Evolutionary conservation across 2,888 invertebrate species (phyloP).

Genomic region (Phyto melanocephala): DNA sequence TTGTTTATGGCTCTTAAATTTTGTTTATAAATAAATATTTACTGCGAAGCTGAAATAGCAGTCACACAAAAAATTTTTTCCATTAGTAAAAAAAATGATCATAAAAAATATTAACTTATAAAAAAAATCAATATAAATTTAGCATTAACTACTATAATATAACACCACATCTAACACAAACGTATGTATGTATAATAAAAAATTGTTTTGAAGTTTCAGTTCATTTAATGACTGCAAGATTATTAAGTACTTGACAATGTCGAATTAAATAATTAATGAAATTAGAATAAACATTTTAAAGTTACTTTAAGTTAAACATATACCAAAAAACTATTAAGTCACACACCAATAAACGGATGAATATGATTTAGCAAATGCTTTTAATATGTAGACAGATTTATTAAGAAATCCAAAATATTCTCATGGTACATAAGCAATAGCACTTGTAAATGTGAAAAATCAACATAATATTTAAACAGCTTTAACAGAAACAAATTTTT

Average conservation of each 20-base stretch:
- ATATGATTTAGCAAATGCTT: not conserved
- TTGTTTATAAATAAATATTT: not conserved
- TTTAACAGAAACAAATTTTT: too few species aligned
- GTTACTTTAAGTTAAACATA: not conserved
- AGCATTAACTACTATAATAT: not conserved
- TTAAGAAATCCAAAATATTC: slow-evolving; percentile 31
- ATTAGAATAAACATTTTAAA: not conserved
- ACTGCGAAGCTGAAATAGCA: not conserved
- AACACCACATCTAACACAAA: not conserved
- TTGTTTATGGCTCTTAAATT: not conserved
- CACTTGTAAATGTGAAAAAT: too few species aligned
- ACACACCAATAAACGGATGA: slow-evolving; percentile 5
- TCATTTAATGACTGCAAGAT: slow-evolving; percentile 6
- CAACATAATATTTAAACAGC: too few species aligned
- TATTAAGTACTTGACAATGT: slow-evolving; percentile 54
- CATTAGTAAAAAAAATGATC: not conserved
- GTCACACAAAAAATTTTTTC: not conserved
- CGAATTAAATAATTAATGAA: slow-evolving; percentile 13
- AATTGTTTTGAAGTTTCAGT: not conserved
- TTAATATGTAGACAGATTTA: not conserved
- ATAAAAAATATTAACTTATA: not conserved
- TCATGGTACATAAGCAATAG: slow-evolving; percentile 12
- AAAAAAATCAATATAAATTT: slow-evolving; percentile 9
- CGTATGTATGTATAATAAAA: too few species aligned
- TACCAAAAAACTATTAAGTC: not conserved